phyloP scores from a whole-genome alignment of 2,113 vertebrate species.

The Leucosticte australis region DNA sequence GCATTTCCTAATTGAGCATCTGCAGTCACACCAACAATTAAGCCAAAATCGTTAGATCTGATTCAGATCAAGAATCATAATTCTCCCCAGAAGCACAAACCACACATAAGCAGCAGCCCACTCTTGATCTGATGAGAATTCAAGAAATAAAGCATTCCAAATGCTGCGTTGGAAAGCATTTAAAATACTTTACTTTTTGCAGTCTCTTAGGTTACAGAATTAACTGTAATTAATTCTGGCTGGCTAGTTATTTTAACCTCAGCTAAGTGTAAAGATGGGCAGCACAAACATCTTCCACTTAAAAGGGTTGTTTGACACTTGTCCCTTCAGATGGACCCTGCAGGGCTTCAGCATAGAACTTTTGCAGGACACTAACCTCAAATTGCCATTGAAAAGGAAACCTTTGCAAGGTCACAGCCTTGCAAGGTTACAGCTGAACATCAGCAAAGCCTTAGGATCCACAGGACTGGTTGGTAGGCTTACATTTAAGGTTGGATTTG shows the following conservation, averaged over 20 bases:
- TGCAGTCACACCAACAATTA: neutral
- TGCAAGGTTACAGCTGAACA: neutral
- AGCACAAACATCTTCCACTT: neutral
- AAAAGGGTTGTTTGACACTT: neutral
- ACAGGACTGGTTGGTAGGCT: neutral
- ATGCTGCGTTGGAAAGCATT: neutral
- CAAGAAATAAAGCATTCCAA: neutral
- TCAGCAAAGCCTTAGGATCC: neutral
- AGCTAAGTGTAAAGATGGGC: neutral
- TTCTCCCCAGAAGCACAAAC: neutral
- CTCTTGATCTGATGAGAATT: neutral
- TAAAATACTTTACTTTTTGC: neutral
- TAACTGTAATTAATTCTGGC: too few species aligned
- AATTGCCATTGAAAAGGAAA: neutral
- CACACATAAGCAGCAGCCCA: accelerated
- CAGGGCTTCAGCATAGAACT: neutral
- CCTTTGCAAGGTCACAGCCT: neutral
- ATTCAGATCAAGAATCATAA: neutral
- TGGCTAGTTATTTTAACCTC: neutral
- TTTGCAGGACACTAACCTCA: neutral
- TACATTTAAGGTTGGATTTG: neutral
- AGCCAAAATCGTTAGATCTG: neutral
- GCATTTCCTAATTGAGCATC: neutral
- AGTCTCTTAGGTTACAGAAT: neutral
- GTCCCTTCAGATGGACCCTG: neutral